Evolutionary conservation across 2,888 invertebrate genomes (phyloP), one percentile per base, ranked within the genome.

Genomic region (Neuroscelio doddi): DNA sequence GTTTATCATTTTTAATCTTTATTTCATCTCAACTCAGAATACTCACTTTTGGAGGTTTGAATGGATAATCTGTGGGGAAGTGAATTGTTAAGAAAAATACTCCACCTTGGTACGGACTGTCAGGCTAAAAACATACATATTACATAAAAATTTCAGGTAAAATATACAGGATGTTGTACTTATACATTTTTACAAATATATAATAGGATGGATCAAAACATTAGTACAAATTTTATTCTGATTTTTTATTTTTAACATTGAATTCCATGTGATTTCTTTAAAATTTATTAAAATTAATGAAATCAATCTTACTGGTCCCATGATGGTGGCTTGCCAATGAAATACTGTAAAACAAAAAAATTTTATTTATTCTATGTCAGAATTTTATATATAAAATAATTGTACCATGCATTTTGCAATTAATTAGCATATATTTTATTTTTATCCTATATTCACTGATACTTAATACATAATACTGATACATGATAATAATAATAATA

Each of bases 301-400:
- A n/a, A n/a, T n/a, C n/a, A 21, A 21, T 36, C 95, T 93, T 91
- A 95, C 95, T 89, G 98, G 98, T 89, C 99, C 99, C 97, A 98
- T 97, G 87, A 99, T 98, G 89, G 98, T 98, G 87, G 98, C 99
- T 90, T 98, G 98, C 99, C 99, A 99, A 88, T 98, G 98, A 91
- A 99, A 99, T 88, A 99, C 97, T 97, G 90, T 80, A 93, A 51
- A 32, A 27, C 12, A 14, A 29, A 29, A 36, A n/a, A n/a, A n/a
- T n/a, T n/a, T n/a, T n/a, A n/a, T n/a, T n/a, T n/a, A n/a, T n/a
- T n/a, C 10, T 7, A 30, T 15, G 17, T 32, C 21, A 15, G 12
- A 16, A 9, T 17, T 32, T n/a, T n/a, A n/a, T n/a, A n/a, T n/a
- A n/a, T n/a, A n/a, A n/a, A n/a, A n/a, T n/a, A n/a, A n/a, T n/a